Base-by-base conservation (phyloP, 1,140 invertebrate species). In the Aleiodes sp. region DNA sequence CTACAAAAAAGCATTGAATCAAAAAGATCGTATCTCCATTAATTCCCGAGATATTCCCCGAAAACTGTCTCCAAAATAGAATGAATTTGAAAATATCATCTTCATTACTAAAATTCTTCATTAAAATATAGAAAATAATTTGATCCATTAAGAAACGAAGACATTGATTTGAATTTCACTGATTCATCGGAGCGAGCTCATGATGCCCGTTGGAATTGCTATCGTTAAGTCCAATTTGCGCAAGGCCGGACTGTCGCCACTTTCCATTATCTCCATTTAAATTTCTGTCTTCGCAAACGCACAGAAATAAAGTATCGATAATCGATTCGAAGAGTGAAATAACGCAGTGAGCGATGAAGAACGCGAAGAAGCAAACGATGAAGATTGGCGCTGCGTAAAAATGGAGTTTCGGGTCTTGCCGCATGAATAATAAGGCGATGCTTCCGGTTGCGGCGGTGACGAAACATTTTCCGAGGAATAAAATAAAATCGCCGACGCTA, bases 311-410 rank as follows among this genome's bases (percentile, higher is more conserved):
- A 0, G 97, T 96, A 82, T 99, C 97, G 9, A 98, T 94, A 0
- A 97, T 93, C 90, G 97, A 97, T 95, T 98, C 96, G 80, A 97
- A 98, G 16, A 98, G 88, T 1, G 95, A 96, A 24, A 98, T 89
- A 43, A 98, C 94, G 82, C 94, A 96, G 77, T 98, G 95, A 31
- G 96, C 93, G 68, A 98, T 94, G 76, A 98, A 95, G 82, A 96
- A 98, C 1, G 96, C 90, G 84, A 96, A 97, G 14, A 98, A 84
- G 75, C 92, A 94, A n/a, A 93, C 92, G 33, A 98, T 84, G 10
- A 97, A 88, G 1, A 96, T 92, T 1, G 97, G 96, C 14, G 93
- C 91, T 72, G 96, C 93, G 77, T 92, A 94, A 82, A 95, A 94
- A 73, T 93, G 91, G 10, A 95, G 80, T 70, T 91, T 89, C 0